phyloP scores from a whole-genome alignment of 2,888 invertebrate genomes.

The Pyrgus malvae region DNA sequence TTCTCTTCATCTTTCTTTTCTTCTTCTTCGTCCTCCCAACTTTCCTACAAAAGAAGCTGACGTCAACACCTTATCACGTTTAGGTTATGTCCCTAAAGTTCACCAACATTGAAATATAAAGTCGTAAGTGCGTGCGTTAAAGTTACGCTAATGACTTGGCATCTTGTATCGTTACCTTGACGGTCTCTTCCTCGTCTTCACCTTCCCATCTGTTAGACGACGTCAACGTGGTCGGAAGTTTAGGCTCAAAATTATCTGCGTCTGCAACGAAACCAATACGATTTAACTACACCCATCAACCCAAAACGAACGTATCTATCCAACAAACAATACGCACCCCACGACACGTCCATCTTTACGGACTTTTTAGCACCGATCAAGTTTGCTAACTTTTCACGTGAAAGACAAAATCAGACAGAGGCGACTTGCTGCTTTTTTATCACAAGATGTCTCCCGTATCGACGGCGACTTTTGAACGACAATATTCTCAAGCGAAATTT shows the following conservation, averaged over 20 bases:
- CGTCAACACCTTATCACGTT: slow-evolving; percentile 71
- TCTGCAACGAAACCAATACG: slow-evolving; percentile 76
- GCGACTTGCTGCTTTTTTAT: slow-evolving; percentile 69
- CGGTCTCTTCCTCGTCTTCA: slow-evolving; percentile 93
- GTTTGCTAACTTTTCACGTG: slow-evolving; percentile 70
- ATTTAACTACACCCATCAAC: slow-evolving; percentile 42
- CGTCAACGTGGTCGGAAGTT: slow-evolving; percentile 82
- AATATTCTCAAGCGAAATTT: slow-evolving; percentile 66
- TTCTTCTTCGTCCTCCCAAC: slow-evolving; percentile 96
- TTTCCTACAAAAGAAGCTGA: slow-evolving; percentile 86
- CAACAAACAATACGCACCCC: slow-evolving; percentile 79
- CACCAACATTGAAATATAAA: slow-evolving; percentile 17
- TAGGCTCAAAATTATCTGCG: slow-evolving; percentile 87
- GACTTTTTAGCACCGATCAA: slow-evolving; percentile 65
- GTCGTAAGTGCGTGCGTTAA: slow-evolving; percentile 30
- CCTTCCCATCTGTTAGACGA: slow-evolving; percentile 91
- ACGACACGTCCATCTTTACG: slow-evolving; percentile 85
- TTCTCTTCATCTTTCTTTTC: slow-evolving; percentile 91
- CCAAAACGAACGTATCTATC: slow-evolving; percentile 33
- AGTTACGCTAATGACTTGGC: slow-evolving; percentile 52
- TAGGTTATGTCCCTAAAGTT: slow-evolving; percentile 61
- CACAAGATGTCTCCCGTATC: slow-evolving; percentile 81
- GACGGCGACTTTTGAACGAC: slow-evolving; percentile 65
- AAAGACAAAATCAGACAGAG: slow-evolving; percentile 68
- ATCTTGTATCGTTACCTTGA: slow-evolving; percentile 84